These are phyloP conservation scores for Streptopelia turtur DNA, from an alignment of 2,797 vertebrate genomes.

Conservation along the genomic window DNA sequence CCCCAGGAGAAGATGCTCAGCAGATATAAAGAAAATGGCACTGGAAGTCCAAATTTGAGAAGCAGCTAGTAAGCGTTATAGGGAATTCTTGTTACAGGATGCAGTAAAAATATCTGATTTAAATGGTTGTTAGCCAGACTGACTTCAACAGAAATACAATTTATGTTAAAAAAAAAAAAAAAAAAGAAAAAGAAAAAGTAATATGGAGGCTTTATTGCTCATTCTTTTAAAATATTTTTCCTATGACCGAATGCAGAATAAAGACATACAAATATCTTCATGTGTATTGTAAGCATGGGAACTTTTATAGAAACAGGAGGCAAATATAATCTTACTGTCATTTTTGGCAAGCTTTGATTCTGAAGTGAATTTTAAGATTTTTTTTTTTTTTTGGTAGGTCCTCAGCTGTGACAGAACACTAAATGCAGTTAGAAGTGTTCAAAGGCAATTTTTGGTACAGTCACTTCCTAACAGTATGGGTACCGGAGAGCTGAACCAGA, in stretches of 20 bases:
- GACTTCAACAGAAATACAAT: not conserved
- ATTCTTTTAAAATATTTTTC: not conserved
- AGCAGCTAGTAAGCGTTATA: not conserved
- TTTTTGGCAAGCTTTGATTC: not conserved
- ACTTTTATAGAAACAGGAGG: not conserved
- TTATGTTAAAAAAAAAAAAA: not conserved
- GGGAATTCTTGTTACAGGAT: not conserved
- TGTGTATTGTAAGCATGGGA: not conserved
- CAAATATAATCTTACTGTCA: not conserved
- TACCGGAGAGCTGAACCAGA: not conserved
- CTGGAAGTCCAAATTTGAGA: not conserved
- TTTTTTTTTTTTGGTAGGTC: not conserved
- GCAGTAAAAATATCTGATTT: not conserved
- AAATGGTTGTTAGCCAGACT: not conserved
- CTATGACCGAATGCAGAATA: not conserved
- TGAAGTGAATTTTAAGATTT: not conserved
- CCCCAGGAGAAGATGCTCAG: rapidly evolving
- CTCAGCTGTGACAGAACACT: not conserved
- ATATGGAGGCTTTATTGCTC: not conserved
- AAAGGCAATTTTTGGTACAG: not conserved
- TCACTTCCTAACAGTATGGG: not conserved
- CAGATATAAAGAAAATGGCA: not conserved
- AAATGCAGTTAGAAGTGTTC: not conserved
- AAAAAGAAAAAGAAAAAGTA: not conserved
- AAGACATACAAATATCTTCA: not conserved